phyloP scores from a whole-genome alignment of 2,797 vertebrate genomes.

The Diplodus sargus region DNA sequence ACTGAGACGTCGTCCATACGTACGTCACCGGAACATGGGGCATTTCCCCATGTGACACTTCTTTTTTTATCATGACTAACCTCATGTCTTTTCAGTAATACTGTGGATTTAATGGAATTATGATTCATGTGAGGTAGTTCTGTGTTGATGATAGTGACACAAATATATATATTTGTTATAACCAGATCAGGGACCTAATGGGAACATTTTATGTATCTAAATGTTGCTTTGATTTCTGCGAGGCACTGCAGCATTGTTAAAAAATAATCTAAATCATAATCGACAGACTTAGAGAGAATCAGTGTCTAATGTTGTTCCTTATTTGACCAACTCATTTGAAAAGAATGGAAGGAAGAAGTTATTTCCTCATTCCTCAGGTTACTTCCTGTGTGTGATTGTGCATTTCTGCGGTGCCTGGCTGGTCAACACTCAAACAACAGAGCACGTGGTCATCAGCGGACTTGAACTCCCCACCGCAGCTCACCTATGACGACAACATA shows the following conservation, averaged over 20 bases:
- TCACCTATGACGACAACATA: background rate
- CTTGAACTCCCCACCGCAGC: background rate
- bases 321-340: constrained; percentile 3
- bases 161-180: background rate
- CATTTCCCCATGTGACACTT: background rate
- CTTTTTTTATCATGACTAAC: too few species aligned
- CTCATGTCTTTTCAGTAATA: background rate
- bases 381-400: constrained; percentile 34
- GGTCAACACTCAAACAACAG: background rate
- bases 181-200: background rate
- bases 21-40: constrained; percentile 17
- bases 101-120: background rate
- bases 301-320: background rate
- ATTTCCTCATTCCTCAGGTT: constrained; percentile 38
- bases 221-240: background rate
- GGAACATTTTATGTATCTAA: background rate
- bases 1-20: constrained; percentile 17
- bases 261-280: background rate
- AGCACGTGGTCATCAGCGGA: constrained; percentile 22
- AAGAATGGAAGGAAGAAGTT: constrained; percentile 36
- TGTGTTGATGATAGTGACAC: background rate
- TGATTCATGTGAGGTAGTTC: background rate
- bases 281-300: background rate
- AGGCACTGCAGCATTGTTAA: background rate
- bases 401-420: background rate